phyloP scores from a whole-genome alignment of 2,888 invertebrate species.

The Drosophila tripunctata region DNA sequence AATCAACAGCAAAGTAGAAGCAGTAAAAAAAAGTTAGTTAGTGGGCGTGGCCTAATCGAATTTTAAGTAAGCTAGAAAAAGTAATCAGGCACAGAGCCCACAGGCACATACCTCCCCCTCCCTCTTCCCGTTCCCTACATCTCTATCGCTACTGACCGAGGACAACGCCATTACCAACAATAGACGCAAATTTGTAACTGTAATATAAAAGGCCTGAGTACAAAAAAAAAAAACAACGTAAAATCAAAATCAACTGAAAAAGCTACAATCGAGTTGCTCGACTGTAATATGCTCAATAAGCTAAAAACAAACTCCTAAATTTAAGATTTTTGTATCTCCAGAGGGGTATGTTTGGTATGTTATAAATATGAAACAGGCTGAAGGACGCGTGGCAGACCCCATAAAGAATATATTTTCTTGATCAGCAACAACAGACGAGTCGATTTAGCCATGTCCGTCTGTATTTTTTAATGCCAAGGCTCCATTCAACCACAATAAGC shows the following conservation, averaged over 20 bases:
- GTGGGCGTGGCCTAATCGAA: conserved; percentile 77
- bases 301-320: too few relatives aligned
- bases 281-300: too few relatives aligned
- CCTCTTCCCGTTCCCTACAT: not conserved
- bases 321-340: too few relatives aligned
- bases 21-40: conserved; percentile 66
- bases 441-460: too few relatives aligned
- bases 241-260: not conserved
- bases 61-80: conserved; percentile 77
- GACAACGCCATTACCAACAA: conserved; percentile 62
- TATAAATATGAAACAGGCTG: too few relatives aligned
- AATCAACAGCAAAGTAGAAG: conserved; percentile 9
- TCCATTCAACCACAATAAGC: too few relatives aligned
- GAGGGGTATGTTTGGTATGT: too few relatives aligned
- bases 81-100: conserved; percentile 69
- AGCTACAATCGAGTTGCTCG: not conserved
- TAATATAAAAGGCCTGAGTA: conserved; percentile 67
- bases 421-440: too few relatives aligned
- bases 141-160: conserved; percentile 20
- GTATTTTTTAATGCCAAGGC: too few relatives aligned
- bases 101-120: conserved; percentile 23
- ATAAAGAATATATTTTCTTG: too few relatives aligned
- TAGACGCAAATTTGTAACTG: conserved; percentile 77
- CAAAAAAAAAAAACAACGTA: conserved; percentile 24
- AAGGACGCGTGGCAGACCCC: too few relatives aligned